phyloP scores from a whole-genome alignment of 2,888 invertebrate genomes.

The Lobophora halterata region DNA sequence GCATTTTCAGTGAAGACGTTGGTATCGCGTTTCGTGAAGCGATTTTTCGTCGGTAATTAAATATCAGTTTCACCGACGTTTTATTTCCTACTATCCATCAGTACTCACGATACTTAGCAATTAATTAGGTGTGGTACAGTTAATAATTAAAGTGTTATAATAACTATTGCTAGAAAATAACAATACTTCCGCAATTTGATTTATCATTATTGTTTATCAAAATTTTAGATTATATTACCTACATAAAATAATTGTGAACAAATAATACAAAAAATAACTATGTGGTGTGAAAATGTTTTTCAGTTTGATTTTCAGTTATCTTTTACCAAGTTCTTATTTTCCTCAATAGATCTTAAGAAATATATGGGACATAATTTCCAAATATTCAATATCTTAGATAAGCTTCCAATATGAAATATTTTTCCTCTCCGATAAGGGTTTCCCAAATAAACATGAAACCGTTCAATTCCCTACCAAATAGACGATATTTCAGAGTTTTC shows the following conservation, averaged over 20 bases:
- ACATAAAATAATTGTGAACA: too few species aligned
- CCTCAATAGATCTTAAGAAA: too few species aligned
- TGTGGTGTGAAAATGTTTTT: too few species aligned
- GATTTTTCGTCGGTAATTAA: conserved; percentile 26
- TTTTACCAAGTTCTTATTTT: too few species aligned
- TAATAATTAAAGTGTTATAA: conserved; percentile 2
- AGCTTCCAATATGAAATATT: conserved; percentile 16
- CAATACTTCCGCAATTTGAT: too few species aligned
- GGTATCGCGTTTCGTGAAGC: conserved; percentile 21
- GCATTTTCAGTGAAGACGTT: conserved; percentile 5
- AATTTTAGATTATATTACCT: too few species aligned
- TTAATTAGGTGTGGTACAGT: conserved; percentile 4
- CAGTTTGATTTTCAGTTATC: too few species aligned
- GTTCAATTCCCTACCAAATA: background rate
- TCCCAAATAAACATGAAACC: conserved; percentile 4
- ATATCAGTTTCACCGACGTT: conserved; percentile 28
- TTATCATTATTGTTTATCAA: too few species aligned
- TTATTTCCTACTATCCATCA: conserved; percentile 21
- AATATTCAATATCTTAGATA: conserved; percentile 20
- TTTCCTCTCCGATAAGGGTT: conserved; percentile 12
- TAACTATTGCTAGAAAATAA: too few species aligned
- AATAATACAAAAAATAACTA: too few species aligned
- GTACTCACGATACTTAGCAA: background rate
- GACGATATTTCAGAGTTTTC: conserved; percentile 4
- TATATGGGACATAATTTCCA: too few species aligned